Percentiles rank a stretch among this genome's conserved stretches.
phyloP scores from a whole-genome alignment of 2,888 invertebrate species.

The Napeogenes inachia region DNA sequence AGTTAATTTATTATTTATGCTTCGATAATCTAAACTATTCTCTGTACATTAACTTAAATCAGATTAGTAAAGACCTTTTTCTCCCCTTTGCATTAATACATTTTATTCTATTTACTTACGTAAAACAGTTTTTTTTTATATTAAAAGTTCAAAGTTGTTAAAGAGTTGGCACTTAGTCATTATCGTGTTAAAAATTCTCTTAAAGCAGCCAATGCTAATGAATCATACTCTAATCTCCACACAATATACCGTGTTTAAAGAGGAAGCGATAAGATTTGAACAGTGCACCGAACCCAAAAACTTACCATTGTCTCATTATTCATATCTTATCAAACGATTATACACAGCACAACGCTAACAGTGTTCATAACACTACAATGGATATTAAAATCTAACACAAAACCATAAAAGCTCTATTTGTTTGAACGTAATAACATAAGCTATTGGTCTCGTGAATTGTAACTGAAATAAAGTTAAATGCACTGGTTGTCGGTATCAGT shows the following conservation, averaged over 20 bases:
- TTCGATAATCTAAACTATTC: not conserved
- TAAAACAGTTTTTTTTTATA: too few relatives aligned
- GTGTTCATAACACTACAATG: constrained; percentile 26
- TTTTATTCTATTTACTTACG: too few relatives aligned
- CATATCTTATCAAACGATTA: constrained; percentile 27
- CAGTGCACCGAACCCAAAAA: constrained; percentile 55
- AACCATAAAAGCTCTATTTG: constrained; percentile 6
- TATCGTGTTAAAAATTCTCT: constrained; percentile 20
- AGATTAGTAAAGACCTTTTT: too few relatives aligned
- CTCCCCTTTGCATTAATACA: too few relatives aligned
- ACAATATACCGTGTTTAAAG: constrained; percentile 56
- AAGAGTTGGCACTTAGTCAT: constrained; percentile 4
- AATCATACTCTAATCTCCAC: constrained; percentile 62
- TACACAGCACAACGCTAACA: constrained; percentile 46
- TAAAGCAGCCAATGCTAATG: constrained; percentile 40
- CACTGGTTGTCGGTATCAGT: constrained; percentile 5
- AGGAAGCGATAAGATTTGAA: constrained; percentile 63
- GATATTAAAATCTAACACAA: constrained; percentile 29
- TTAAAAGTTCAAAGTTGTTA: too few relatives aligned
- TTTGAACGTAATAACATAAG: not conserved
- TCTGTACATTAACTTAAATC: too few relatives aligned
- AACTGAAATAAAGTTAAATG: constrained; percentile 4
- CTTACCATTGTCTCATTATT: constrained; percentile 33
- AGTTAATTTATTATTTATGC: too few relatives aligned
- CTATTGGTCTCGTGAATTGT: not conserved